phyloP scores from a whole-genome alignment of 1,140 invertebrate genomes.

The Rhopalosiphum maidis region DNA sequence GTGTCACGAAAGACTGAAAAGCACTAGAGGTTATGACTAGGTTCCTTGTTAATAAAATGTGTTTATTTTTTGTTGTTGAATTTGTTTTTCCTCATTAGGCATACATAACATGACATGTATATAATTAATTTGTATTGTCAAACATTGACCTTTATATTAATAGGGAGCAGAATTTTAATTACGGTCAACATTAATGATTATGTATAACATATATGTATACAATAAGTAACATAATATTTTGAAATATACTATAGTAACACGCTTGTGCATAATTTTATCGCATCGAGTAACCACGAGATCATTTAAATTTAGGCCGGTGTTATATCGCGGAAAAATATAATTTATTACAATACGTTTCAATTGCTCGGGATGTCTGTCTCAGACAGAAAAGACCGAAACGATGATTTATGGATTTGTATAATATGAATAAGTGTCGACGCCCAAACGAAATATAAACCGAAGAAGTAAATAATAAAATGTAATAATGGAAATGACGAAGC shows the following conservation, averaged over 20 bases:
- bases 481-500: slow-evolving; percentile 1
- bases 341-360: neutral
- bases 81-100: neutral
- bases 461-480: slow-evolving; percentile 13
- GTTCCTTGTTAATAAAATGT: neutral
- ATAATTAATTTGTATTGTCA: neutral
- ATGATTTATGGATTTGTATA: neutral
- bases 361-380: neutral
- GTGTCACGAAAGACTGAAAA: neutral
- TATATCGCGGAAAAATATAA: neutral
- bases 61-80: neutral
- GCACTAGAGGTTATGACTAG: neutral
- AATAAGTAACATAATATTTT: neutral
- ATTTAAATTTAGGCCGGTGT: neutral
- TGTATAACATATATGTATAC: neutral
- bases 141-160: neutral
- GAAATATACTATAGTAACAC: neutral
- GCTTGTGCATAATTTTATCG: neutral
- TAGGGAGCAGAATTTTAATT: neutral
- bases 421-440: slow-evolving; percentile 13
- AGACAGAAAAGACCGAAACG: neutral
- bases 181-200: neutral
- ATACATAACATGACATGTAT: neutral
- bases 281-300: neutral
- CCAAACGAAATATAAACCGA: neutral